Evolutionary conservation across 30 jellyfish, hydroid and myxozoan genomes (phyloP).

Genomic region (Cassiopea andromeda): DNA sequence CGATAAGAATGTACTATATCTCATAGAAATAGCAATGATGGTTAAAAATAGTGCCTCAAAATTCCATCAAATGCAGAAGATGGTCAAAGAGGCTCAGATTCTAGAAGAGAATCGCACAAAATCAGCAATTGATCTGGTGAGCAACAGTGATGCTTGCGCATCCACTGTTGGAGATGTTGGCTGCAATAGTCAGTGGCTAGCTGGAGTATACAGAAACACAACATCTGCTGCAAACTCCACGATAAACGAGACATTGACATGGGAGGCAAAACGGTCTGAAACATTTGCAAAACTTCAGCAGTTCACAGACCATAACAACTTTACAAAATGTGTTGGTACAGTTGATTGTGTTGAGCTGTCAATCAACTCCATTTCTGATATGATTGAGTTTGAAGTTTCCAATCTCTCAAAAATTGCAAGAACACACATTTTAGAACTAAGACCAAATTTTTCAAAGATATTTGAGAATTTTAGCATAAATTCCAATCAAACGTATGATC

Average conservation of each 20-base stretch:
- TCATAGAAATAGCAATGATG: conserved; percentile 6
- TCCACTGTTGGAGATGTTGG: not conserved
- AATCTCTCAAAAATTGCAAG: conserved; percentile 24
- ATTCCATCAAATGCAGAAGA: not conserved
- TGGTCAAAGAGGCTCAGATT: conserved; percentile 16
- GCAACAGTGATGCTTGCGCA: not conserved
- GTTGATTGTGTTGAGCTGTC: conserved; percentile 52
- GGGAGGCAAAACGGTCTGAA: conserved; percentile 42
- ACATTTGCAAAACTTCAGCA: conserved; percentile 20
- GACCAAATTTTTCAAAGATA: conserved; percentile 2
- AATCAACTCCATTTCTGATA: conserved; percentile 10
- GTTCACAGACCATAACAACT: conserved; percentile 25
- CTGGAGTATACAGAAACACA: conserved; percentile 7
- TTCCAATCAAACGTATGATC: conserved; percentile 6
- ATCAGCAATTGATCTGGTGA: not conserved
- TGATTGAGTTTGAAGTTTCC: conserved; percentile 44
- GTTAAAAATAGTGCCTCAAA: not conserved
- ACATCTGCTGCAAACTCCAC: not conserved
- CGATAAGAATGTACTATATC: conserved; percentile 10
- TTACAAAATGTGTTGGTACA: conserved; percentile 48
- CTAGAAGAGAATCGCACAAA: conserved; percentile 13
- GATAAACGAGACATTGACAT: conserved; percentile 8
- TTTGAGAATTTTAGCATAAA: conserved; percentile 15
- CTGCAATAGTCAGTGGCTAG: conserved; percentile 37
- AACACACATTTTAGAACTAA: conserved; percentile 30